These are phyloP conservation scores for Pteronotus mesoamericanus DNA, from an alignment of 2,797 vertebrate genomes.

Conservation along the genomic window DNA sequence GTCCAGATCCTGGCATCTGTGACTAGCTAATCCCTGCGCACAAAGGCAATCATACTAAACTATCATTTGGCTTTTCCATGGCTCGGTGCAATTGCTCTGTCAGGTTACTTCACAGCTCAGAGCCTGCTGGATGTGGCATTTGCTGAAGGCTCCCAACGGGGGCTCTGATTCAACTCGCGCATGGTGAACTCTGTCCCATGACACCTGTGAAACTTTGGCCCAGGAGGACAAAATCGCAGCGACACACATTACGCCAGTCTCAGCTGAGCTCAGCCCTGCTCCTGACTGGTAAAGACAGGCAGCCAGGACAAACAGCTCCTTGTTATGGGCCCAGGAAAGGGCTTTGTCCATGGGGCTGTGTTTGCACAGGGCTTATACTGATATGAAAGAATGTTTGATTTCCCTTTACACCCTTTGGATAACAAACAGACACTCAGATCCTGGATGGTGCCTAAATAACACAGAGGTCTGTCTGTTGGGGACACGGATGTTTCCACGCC, in stretches of 20 bases:
- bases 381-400: slow-evolving; percentile 71
- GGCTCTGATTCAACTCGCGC: slow-evolving; percentile 4
- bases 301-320: slow-evolving; percentile 49
- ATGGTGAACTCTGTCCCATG: slow-evolving; percentile 15
- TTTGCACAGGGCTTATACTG: slow-evolving; percentile 69
- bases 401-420: slow-evolving; percentile 61
- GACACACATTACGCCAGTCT: not conserved
- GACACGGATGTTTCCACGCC: slow-evolving; percentile 31
- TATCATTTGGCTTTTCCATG: not conserved
- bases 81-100: not conserved
- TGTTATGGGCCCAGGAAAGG: slow-evolving; percentile 57
- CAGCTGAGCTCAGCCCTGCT: slow-evolving; percentile 34
- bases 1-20: not conserved
- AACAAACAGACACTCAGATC: slow-evolving; percentile 58
- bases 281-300: not conserved
- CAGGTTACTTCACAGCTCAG: not conserved
- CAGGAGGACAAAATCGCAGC: not conserved
- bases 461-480: slow-evolving; percentile 54
- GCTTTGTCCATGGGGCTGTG: slow-evolving; percentile 71
- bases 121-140: not conserved
- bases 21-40: not conserved
- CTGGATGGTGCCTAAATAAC: not conserved
- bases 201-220: not conserved
- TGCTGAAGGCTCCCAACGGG: not conserved
- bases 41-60: not conserved